Base-by-base conservation (phyloP, 2,888 invertebrate genomes). In the Cetonia aurata region DNA sequence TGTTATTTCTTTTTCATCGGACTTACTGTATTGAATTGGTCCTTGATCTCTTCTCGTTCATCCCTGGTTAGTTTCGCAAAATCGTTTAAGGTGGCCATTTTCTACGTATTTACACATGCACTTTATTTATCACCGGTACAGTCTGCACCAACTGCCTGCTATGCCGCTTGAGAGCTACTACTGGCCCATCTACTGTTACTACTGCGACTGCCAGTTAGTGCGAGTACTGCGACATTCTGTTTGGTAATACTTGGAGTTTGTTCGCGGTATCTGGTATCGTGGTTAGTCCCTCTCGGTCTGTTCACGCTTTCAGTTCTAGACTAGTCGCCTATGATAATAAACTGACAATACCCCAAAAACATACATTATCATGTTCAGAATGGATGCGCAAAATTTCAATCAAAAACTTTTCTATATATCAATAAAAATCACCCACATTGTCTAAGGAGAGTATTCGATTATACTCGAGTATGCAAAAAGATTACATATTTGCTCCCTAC, bases 21-120 rank as follows among this genome's bases (percentile, higher is more conserved):
- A 85, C 87, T 87, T 88, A 93, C 93, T 87, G 90, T 89, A 78
- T 88, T 87, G 82, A 93, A 93, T 82, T 92, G 92, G 85, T 93
- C 93, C 80, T 89, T 88, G 80, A 94, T 90, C 86, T 94, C 94
- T 73, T 89, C 86, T 79, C 89, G 88, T 86, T 93, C 93, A 67
- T 76, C 76, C 69, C 74, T 76, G 52, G 76, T 75, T 66, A 76
- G 71, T 70, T 74, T 75, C 52, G 72, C 73, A 65, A 75, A 74
- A 41, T 75, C 75, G 69, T 31, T 62, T 68, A 71, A 56, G 74
- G 75, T 73, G 74, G 77, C 77, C 77, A 77, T 77, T 71, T 78
- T 77, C 72, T 69, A 65, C 66, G 70, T 65, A 72, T 71, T 71
- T 67, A 71, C 72, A 67, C 62, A 70, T 56, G 56, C 68, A 71